These are phyloP conservation scores for Aradophagus sp. DNA, from an alignment of 1,140 invertebrate genomes.

Conservation along the genomic window DNA sequence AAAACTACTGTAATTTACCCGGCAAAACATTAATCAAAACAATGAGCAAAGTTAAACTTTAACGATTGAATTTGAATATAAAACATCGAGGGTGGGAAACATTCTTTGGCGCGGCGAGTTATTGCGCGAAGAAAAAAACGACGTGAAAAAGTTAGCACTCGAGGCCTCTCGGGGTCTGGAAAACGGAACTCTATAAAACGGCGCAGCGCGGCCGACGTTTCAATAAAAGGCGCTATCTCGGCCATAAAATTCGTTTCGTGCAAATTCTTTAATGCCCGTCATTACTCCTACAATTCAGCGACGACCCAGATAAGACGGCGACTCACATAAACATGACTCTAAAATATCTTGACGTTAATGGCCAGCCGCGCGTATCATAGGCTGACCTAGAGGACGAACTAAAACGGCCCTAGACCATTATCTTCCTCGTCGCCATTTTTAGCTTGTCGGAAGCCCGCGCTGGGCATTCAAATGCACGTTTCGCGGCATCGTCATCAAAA, in stretches of 20 bases:
- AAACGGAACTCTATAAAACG: slow-evolving; percentile 32
- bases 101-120: too few relatives aligned
- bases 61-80: too few relatives aligned
- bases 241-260: slow-evolving; percentile 38
- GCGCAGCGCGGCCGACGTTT: too few relatives aligned
- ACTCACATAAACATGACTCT: slow-evolving; percentile 44
- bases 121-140: too few relatives aligned
- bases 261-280: slow-evolving; percentile 52
- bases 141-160: too few relatives aligned
- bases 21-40: too few relatives aligned
- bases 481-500: slow-evolving; percentile 23
- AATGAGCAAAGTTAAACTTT: too few relatives aligned
- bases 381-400: slow-evolving; percentile 24
- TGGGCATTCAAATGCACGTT: slow-evolving; percentile 18
- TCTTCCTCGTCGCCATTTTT: slow-evolving; percentile 31
- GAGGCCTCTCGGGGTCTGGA: slow-evolving; percentile 10
- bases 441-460: slow-evolving; percentile 17
- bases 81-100: too few relatives aligned
- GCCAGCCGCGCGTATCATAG: slow-evolving; percentile 8
- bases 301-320: slow-evolving; percentile 51
- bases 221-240: slow-evolving; percentile 43
- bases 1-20: too few relatives aligned
- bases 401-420: slow-evolving; percentile 39
- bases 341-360: slow-evolving; percentile 50
- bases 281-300: slow-evolving; percentile 36